Evolutionary conservation across 2,113 vertebrate genomes (phyloP), one percentile per base, ranked within the genome.

Genomic region (Entomyzon cyanotis): DNA sequence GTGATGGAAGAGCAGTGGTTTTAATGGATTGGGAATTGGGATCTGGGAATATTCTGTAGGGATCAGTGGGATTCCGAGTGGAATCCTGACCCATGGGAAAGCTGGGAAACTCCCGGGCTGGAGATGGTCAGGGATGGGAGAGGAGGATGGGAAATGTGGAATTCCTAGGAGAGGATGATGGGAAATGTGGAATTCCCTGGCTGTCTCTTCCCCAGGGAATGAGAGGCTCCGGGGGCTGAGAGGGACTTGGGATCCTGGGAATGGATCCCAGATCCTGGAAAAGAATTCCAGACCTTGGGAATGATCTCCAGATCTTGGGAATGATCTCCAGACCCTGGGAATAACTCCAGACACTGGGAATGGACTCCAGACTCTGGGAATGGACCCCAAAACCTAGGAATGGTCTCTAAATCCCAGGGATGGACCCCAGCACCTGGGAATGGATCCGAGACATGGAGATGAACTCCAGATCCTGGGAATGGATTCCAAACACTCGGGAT

Each of bases 401-500:
- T 44, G 42, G 6, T n/a, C n/a, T n/a, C n/a, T n/a, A n/a, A n/a
- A n/a, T n/a, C n/a, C n/a, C n/a, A n/a, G n/a, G n/a, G n/a, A 47
- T 12, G 68, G 10, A 10, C 15, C 42, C 42, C 41, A 44, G 42
- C 16, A 14, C 13, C 42, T 44, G 42, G 13, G 42, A 16, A 44
- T 44, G 42, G 6, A 16, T 44, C 42, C 7, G 15, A 44, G 42
- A 44, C 15, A 14, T 44, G 42, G 42, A 7, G 17, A 44, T 44
- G 16, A 17, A 17, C 1, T 4, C 50, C 6, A 2, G 15, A 53
- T 3, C 15, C 37, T 3, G 6, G 30, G 50, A 5, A 55, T 33
- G 15, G 4, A 3, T 2, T 2, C 12, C 1, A 2, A 37, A 42
- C 4, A 15, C 5, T 1, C 1, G 68, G 17, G 4, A 74, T 16